Evolutionary conservation across 2,113 vertebrate species (phyloP), one percentile per base, ranked within the genome.

Genomic region (Baryphthengus martii): DNA sequence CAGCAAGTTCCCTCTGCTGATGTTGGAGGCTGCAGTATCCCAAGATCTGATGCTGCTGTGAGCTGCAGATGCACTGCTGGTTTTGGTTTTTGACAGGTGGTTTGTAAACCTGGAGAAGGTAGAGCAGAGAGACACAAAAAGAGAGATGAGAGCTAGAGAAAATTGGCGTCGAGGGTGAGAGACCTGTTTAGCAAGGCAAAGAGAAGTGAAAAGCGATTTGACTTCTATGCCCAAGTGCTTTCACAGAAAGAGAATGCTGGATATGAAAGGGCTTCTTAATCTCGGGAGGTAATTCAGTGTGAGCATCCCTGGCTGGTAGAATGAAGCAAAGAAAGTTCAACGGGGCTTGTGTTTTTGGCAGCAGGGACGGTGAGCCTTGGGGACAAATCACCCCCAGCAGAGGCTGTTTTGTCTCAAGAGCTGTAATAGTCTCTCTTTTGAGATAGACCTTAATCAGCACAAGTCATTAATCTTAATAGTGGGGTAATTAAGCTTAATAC

Each of bases 401-500:
- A 92, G 73, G 49, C 90, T 88, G 88, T 67, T 90, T 94, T 96
- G 94, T 95, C 94, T 95, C 44, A 42, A 79, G 35, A 0, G 2
- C 59, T 86, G 59, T 90, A 90, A 94, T 67, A 92, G 75, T 31
- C 56, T 58, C 42, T 85, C 83, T 88, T 94, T 88, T 91, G 76
- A 93, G 85, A 94, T 75, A 84, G 85, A 21, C 40, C 5, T 0
- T 80, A 88, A 90, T 93, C 92, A 93, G 37, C 82, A 80, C 44
- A 83, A 90, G 78, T 61, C 85, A 90, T 96, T 96, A 84, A 94
- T 94, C 78, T 91, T 93, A 92, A 90, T 93, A 59, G 55, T 62
- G 68, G 72, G 85, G 68, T 92, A 92, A 97, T 95, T 95, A 95
- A 65, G 73, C 89, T 92, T 95, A 95, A 92, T 94, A 87, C 84